Base-by-base conservation (phyloP, 2,797 vertebrate genomes). In the Schizopygopsis malacanthus region DNA sequence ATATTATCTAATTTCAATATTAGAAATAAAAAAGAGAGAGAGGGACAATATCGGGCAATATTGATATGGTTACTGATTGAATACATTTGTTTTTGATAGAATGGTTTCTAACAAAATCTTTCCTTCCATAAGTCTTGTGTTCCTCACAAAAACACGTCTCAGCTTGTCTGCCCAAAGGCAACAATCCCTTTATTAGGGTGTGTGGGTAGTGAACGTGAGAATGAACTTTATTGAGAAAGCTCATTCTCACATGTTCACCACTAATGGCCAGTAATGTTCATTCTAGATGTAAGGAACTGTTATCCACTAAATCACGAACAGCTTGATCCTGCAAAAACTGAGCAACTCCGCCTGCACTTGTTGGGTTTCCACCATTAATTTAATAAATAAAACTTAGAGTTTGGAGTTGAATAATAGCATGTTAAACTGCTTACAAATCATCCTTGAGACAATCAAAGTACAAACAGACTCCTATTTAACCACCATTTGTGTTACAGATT, bases 241-340 rank as follows among this genome's bases (percentile, higher is more conserved):
- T 33, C 33, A 33, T 33, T 33, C 33, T 33, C 33, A 33, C 33
- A 33, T 33, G 33, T 33, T 33, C 33, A 33, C 33, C 33, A 33
- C 33, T 33, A 33, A 33, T 33, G 33, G 33, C 33, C 33, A 33
- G 33, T 33, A 33, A 33, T 33, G 33, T 33, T 33, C 33, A 33
- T 33, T 33, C 33, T 33, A 3, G 33, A 33, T 67, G 50, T 54
- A 52, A 39, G n/a, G 33, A 25, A 25, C 37, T 59, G 25, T 73
- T 76, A 88, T 86, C 76, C 71, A 15, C 41, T 50, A 33, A n/a
- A 85, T 41, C 86, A 82, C 86, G 75, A 88, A 72, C 79, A 87
- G 47, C 45, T 85, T 65, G 72, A 79, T 81, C 33, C 41, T 13
- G n/a, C 28, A 22, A 41, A 67, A 87, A 67, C 65, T 47, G 50